Evolutionary conservation across 2,113 vertebrate genomes (phyloP).

Genomic region (Rhagologus leucostigma): DNA sequence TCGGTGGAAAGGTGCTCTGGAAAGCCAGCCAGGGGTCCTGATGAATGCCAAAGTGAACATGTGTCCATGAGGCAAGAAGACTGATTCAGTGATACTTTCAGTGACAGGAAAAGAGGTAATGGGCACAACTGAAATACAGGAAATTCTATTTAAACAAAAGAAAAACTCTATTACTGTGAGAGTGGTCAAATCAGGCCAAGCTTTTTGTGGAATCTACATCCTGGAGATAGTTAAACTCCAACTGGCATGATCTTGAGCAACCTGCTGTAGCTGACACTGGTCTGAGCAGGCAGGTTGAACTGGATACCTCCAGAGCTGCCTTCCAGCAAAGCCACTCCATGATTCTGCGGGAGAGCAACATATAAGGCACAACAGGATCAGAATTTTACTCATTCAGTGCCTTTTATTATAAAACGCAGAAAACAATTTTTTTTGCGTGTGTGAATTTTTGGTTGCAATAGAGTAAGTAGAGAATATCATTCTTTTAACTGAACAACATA

Average conservation of each 20-base stretch:
- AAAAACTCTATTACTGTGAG: background rate
- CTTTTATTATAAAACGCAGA: background rate
- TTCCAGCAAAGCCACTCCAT: background rate
- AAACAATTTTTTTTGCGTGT: background rate
- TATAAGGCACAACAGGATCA: background rate
- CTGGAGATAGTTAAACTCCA: background rate
- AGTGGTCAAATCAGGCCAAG: background rate
- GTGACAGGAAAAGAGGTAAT: background rate
- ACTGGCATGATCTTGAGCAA: background rate
- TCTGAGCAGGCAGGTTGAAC: background rate
- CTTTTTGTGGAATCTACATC: background rate
- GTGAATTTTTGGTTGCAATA: background rate
- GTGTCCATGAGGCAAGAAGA: background rate
- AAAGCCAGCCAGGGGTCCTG: background rate
- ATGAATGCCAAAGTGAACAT: background rate
- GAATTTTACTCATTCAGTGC: background rate
- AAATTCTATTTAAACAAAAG: background rate
- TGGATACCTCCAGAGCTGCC: background rate
- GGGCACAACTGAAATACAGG: background rate
- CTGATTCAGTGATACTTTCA: background rate
- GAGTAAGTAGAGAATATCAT: background rate
- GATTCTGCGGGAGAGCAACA: background rate
- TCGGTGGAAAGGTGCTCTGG: background rate
- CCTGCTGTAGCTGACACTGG: background rate
- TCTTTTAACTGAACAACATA: background rate